Percentiles rank a stretch among this genome's conserved stretches.
These are phyloP conservation scores for Agraylea sexmaculata DNA, from an alignment of 1,140 invertebrate genomes.

Conservation along the genomic window DNA sequence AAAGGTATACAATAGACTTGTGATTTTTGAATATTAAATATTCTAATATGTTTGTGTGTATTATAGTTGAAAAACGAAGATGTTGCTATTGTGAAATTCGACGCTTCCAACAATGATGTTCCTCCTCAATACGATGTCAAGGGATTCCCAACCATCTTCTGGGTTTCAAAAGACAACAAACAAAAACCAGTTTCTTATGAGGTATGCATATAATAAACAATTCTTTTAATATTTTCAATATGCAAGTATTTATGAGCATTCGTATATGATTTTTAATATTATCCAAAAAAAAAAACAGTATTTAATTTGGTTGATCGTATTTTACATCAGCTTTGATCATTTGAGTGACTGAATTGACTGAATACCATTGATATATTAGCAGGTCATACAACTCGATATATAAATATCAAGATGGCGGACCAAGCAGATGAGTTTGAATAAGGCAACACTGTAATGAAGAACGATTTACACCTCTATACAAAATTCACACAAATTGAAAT, in stretches of 20 bases:
- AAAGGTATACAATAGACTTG: slow-evolving; percentile 46
- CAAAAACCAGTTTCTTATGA: slow-evolving; percentile 82
- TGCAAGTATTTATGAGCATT: neutral
- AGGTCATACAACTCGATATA: no score
- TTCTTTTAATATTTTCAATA: slow-evolving; percentile 2
- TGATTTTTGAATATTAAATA: slow-evolving; percentile 7
- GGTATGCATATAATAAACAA: no score
- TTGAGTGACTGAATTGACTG: no score
- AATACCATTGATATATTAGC: no score
- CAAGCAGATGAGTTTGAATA: no score
- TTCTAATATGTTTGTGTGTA: neutral
- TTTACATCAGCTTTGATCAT: no score
- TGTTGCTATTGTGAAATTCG: slow-evolving; percentile 92
- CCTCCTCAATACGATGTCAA: slow-evolving; percentile 83
- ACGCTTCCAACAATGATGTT: slow-evolving; percentile 98
- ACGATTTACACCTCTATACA: no score
- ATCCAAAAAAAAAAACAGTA: neutral
- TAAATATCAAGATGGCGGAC: no score
- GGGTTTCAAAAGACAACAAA: slow-evolving; percentile 79
- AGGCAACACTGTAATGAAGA: no score
- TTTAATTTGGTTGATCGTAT: neutral
- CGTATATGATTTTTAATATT: neutral
- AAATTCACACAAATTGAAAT: no score
- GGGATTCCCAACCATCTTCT: slow-evolving; percentile 97
- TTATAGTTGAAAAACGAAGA: slow-evolving; percentile 69